A percentile compares a stretch with the other conserved stretches of the same genome.
These are phyloP conservation scores for Antheraea mylitta DNA, from an alignment of 1,140 invertebrate genomes.

Conservation along the genomic window DNA sequence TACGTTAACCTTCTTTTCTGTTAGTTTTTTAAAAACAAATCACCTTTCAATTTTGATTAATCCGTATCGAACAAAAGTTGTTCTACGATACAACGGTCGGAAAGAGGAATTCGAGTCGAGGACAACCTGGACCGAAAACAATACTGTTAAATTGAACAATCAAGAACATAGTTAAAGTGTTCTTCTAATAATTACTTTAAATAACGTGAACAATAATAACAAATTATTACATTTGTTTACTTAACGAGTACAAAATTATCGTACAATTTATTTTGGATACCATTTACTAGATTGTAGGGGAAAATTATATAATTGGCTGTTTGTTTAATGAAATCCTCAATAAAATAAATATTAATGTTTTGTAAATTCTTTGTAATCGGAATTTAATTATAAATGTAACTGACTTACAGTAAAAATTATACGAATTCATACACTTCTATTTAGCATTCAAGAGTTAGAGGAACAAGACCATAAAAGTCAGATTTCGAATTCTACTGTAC, in stretches of 20 bases:
- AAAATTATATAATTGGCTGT: too few species aligned
- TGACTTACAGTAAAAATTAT: too few species aligned
- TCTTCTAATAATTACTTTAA: conserved; percentile 26
- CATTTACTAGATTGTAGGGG: too few species aligned
- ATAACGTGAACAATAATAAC: neutral
- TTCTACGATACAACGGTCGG: conserved; percentile 6
- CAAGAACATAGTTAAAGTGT: conserved; percentile 52
- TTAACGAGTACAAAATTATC: neutral
- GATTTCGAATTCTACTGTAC: too few species aligned
- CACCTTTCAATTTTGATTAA: neutral
- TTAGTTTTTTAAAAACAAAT: neutral
- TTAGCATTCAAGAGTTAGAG: too few species aligned
- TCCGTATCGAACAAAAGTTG: conserved; percentile 1
- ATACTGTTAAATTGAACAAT: conserved; percentile 53
- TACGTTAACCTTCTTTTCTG: neutral
- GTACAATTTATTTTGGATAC: neutral
- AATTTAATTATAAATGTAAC: too few species aligned
- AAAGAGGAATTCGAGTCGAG: conserved; percentile 28
- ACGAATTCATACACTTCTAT: too few species aligned
- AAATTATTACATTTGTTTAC: neutral
- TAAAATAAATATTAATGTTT: too few species aligned
- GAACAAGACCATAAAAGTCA: too few species aligned
- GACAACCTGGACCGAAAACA: conserved; percentile 50
- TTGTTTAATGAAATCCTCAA: too few species aligned
- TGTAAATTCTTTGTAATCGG: too few species aligned